Conservation (phyloP, 2,888 invertebrate species). For the Neoaliturus tenellus region DNA sequence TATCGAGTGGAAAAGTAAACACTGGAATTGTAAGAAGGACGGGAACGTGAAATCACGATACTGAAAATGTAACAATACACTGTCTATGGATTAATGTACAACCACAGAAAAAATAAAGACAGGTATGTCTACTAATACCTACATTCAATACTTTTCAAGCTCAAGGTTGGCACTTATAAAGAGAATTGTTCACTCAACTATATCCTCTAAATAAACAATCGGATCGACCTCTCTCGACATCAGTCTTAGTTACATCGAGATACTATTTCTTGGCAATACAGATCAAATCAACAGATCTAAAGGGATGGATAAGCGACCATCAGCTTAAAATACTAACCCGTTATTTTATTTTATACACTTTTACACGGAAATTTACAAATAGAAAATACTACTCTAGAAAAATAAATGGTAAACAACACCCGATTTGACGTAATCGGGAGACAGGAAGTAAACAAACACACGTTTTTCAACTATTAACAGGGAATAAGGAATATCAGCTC, state of each 20-base stretch:
- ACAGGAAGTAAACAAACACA: not conserved
- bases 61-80: conserved; percentile 3
- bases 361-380: conserved; percentile 11
- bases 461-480: not conserved
- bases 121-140: not conserved
- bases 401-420: not conserved
- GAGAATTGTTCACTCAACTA: not conserved
- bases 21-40: not conserved
- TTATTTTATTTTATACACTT: conserved; percentile 3
- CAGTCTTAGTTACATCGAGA: not conserved
- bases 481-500: not conserved
- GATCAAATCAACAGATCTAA: not conserved
- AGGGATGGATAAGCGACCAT: not conserved
- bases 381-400: not conserved
- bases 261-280: not conserved
- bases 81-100: not conserved
- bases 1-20: not conserved
- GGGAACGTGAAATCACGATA: not conserved
- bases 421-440: not conserved
- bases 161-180: not conserved
- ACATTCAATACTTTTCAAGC: not conserved
- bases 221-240: not conserved
- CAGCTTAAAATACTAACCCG: not conserved
- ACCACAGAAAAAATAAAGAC: not conserved
- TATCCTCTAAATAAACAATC: not conserved